phyloP scores from a whole-genome alignment of 2,113 vertebrate species.

The Mustela lutreola region DNA sequence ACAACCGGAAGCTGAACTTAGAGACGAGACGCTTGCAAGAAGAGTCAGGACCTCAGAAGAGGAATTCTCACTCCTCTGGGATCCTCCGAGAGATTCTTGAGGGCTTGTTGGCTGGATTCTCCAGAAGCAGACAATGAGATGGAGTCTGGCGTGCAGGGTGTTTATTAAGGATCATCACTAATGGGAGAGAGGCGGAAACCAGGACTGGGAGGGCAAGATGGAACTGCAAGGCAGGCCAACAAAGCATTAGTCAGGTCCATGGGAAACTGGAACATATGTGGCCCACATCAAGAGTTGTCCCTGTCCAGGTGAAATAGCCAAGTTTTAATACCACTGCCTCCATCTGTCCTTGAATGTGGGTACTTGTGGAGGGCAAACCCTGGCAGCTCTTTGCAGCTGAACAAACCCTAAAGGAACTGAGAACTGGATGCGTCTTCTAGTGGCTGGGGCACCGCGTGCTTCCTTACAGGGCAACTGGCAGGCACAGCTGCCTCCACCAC shows the following conservation, averaged over 20 bases:
- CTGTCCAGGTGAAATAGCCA: background rate
- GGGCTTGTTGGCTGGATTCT: background rate
- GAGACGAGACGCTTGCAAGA: background rate
- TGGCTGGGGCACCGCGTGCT: background rate
- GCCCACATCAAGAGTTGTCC: background rate
- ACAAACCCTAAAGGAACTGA: conserved; percentile 19
- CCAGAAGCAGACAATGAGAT: background rate
- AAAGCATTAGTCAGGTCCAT: too few relatives aligned
- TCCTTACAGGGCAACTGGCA: background rate
- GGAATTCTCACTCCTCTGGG: background rate
- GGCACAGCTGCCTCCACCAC: background rate
- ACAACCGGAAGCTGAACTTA: background rate
- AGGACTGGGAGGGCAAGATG: too few relatives aligned
- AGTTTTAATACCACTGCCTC: background rate
- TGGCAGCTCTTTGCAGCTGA: conserved; percentile 20
- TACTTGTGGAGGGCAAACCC: background rate
- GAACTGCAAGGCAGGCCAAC: background rate
- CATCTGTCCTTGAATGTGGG: background rate
- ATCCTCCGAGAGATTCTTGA: background rate
- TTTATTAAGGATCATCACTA: background rate
- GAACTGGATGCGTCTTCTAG: background rate
- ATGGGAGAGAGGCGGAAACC: background rate
- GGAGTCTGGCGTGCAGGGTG: background rate
- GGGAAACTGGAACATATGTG: background rate
- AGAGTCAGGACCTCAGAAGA: background rate